These are phyloP conservation scores for Pogonomyrmex californicus DNA, from an alignment of 1,140 invertebrate species.

Conservation along the genomic window DNA sequence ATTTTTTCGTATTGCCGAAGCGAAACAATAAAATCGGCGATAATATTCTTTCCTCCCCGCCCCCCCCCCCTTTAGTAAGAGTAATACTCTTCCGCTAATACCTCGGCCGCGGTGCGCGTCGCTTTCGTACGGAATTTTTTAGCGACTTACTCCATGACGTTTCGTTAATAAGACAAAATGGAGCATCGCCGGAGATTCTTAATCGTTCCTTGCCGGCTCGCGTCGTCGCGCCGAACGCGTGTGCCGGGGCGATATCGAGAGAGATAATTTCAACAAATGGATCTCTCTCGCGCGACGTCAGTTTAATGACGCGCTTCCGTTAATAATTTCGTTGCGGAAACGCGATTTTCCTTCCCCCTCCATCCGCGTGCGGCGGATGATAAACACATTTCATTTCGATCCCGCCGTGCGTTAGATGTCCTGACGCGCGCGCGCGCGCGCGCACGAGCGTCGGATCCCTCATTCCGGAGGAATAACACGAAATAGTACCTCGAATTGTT, in stretches of 20 bases:
- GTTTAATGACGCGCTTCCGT: slow-evolving; percentile 7
- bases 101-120: background rate
- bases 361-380: background rate
- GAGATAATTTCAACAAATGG: slow-evolving; percentile 28
- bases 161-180: slow-evolving; percentile 21
- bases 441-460: background rate
- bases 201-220: too few species aligned
- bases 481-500: slow-evolving; percentile 49
- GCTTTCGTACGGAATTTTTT: slow-evolving; percentile 11
- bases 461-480: slow-evolving; percentile 23
- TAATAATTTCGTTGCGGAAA: slow-evolving; percentile 27
- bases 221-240: too few species aligned
- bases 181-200: background rate
- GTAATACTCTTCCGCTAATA: background rate
- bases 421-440: background rate
- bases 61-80: background rate
- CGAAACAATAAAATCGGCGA: background rate
- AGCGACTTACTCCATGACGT: slow-evolving; percentile 5
- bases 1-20: slow-evolving; percentile 4
- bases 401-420: background rate
- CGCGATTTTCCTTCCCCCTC: background rate
- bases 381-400: slow-evolving; percentile 45
- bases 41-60: background rate
- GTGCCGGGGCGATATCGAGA: background rate
- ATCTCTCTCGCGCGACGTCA: slow-evolving; percentile 21